A percentile compares a stretch with the other conserved stretches of the same genome.
These are phyloP conservation scores for Drosophila persimilis DNA, from an alignment of 1,140 invertebrate genomes.

Conservation along the genomic window DNA sequence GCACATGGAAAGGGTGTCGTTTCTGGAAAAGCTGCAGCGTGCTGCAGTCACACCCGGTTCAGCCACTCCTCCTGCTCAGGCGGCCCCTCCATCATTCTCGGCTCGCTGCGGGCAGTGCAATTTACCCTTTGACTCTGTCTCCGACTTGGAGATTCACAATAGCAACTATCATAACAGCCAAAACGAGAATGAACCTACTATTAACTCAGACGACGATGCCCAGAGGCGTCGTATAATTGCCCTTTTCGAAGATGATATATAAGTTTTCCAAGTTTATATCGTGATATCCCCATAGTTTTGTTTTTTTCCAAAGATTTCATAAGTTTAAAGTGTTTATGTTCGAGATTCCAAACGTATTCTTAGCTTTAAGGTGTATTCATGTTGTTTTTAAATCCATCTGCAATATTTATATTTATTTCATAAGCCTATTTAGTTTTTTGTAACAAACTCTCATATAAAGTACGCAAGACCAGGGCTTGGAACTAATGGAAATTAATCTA, in stretches of 20 bases:
- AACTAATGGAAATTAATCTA: background rate
- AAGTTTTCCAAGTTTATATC: constrained; percentile 6
- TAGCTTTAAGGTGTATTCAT: background rate
- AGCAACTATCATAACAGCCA: constrained; percentile 62
- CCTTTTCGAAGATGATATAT: constrained; percentile 77
- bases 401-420: constrained; percentile 21
- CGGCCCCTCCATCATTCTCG: constrained; percentile 40
- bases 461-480: constrained; percentile 2
- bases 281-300: background rate
- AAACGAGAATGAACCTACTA: background rate
- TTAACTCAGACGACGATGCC: constrained; percentile 46
- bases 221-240: constrained; percentile 74
- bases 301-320: background rate
- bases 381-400: no score
- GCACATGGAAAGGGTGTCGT: constrained; percentile 56
- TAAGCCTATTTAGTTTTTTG: background rate
- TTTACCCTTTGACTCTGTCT: constrained; percentile 66
- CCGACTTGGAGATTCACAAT: constrained; percentile 74
- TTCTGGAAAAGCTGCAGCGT: constrained; percentile 71
- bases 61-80: constrained; percentile 13
- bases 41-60: constrained; percentile 40
- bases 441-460: background rate
- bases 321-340: background rate
- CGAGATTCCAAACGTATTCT: background rate
- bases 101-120: constrained; percentile 74